Conservation (phyloP, 2,797 vertebrate species). For the Semotilus atromaculatus region DNA sequence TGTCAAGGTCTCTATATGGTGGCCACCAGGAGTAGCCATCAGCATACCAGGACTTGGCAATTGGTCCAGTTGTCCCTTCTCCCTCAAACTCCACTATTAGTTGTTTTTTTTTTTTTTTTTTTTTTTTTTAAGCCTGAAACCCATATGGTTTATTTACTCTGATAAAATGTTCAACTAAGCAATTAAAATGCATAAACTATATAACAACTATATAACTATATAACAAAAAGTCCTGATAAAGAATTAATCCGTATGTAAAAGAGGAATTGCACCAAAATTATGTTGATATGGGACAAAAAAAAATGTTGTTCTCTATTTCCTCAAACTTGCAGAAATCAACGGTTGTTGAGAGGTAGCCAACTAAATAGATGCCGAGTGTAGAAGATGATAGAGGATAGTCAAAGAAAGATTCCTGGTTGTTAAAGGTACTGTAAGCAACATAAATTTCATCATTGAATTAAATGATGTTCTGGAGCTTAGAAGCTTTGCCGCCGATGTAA, state of each 20-base stretch:
- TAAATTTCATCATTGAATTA: not conserved
- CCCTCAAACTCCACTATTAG: conserved; percentile 22
- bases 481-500: not conserved
- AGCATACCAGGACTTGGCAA: conserved; percentile 50
- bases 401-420: not conserved
- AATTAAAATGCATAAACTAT: not conserved
- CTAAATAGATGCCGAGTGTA: not conserved
- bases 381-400: not conserved
- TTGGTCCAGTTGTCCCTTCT: conserved; percentile 54
- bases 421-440: not conserved
- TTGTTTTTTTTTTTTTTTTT: not conserved
- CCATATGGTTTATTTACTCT: not conserved
- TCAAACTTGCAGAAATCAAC: not conserved
- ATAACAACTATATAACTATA: no score
- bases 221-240: not conserved
- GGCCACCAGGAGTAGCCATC: conserved; percentile 62
- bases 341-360: not conserved
- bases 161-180: not conserved
- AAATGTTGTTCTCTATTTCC: not conserved
- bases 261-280: not conserved
- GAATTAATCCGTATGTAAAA: not conserved
- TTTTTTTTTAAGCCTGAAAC: not conserved
- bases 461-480: not conserved
- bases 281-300: not conserved
- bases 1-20: not conserved